Base-by-base conservation (phyloP, 2,113 vertebrate species). In the Chauna torquata region DNA sequence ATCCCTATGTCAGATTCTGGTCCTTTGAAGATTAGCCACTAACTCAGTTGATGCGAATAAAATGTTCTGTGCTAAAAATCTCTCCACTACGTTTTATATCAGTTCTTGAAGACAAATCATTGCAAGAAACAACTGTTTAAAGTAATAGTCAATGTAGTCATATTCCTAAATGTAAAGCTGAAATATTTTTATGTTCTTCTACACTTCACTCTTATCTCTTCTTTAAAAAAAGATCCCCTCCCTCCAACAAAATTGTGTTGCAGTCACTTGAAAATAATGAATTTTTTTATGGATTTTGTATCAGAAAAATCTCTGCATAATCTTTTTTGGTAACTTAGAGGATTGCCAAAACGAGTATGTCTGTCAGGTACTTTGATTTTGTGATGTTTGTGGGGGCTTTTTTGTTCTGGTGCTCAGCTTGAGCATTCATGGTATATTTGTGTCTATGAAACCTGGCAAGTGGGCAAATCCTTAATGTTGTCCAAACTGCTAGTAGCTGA, bases 41-140 rank as follows among this genome's bases (percentile, higher is more conserved):
- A 61, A 87, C 87, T 96, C 70, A 91, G 75, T 91, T 85, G 82
- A 82, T 89, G 78, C 86, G 88, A 94, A 95, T 94, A 86, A 94
- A 96, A 86, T 80, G 91, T 95, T 88, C 83, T 66, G 59, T 92
- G 64, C 64, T 92, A 84, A 92, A 92, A 84, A 87, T 82, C 74
- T 76, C 70, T 84, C 9, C 25, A 62, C 82, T 89, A 52, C 49
- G 79, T 65, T 88, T 92, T 93, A 94, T 68, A 80, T 86, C 90
- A 65, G 55, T 54, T 88, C 62, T 82, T 92, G 55, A 90, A 94
- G 77, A 74, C 87, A 93, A 92, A 28, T 64, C 32, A 64, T 87
- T 94, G 84, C 70, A 89, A 76, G 91, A 85, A 0, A 3, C 25
- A 65, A 20, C 81, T 82, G 57, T 92, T 91, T 82, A 85, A 42